phyloP scores from a whole-genome alignment of 37 sponge, comb jelly and placozoan species.

The Hormiphora californensis region DNA sequence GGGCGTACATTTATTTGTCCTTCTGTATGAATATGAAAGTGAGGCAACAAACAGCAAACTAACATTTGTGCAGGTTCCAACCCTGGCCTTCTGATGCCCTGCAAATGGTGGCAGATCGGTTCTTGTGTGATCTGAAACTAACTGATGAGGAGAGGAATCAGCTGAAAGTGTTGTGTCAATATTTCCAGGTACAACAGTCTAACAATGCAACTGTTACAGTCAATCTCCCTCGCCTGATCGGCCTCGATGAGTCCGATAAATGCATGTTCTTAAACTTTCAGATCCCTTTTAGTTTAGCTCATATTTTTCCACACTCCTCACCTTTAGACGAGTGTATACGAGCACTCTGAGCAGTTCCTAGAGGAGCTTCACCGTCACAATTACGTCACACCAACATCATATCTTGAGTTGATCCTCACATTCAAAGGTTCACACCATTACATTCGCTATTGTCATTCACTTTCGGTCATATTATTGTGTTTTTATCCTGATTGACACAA shows the following conservation, averaged over 20 bases:
- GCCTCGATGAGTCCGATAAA: background rate
- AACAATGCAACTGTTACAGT: background rate
- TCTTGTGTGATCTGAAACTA: constrained; percentile 88
- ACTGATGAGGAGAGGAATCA: constrained; percentile 64
- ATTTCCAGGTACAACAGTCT: constrained; percentile 65
- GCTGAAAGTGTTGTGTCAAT: constrained; percentile 88
- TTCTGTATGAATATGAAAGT: no score
- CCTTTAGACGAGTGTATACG: background rate
- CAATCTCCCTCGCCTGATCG: background rate
- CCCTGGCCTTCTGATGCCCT: constrained; percentile 97
- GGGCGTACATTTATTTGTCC: no score
- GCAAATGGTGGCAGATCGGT: constrained; percentile 98
- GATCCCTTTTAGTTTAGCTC: no score
- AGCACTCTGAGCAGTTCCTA: constrained; percentile 65
- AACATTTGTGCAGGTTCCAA: constrained; percentile 45
- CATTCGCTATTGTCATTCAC: no score
- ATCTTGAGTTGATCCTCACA: constrained; percentile 92
- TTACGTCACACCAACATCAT: constrained; percentile 97
- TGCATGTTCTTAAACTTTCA: no score
- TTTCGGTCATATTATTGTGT: no score
- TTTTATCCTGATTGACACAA: no score
- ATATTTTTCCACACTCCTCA: background rate
- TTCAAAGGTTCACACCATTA: constrained; percentile 68
- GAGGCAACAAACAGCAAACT: no score
- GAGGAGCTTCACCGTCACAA: constrained; percentile 80